These are phyloP conservation scores for Bufo bufo DNA, from an alignment of 2,113 vertebrate genomes.

Conservation along the genomic window DNA sequence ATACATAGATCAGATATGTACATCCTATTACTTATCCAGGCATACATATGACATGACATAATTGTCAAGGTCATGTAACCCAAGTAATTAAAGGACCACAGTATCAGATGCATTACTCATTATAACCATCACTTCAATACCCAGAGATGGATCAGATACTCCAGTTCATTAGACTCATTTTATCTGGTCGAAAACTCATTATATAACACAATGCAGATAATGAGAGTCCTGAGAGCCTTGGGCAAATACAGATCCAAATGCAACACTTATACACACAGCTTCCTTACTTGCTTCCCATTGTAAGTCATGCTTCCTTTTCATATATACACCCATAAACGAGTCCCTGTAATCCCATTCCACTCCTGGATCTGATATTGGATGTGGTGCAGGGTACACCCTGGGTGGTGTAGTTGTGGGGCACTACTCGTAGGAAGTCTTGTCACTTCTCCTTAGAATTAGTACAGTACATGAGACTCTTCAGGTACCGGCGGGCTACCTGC, in stretches of 20 bases:
- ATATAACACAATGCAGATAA: slow-evolving; percentile 3
- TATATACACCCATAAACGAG: no score
- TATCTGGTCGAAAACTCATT: slow-evolving; percentile 1
- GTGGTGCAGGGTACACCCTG: no score
- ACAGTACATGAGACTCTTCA: no score
- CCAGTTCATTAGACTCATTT: neutral
- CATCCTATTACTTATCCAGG: neutral
- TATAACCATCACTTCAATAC: neutral
- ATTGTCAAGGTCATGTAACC: neutral
- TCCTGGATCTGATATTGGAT: no score
- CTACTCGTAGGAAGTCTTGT: no score
- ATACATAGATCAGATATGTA: neutral
- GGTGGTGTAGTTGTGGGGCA: no score
- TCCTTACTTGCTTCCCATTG: neutral
- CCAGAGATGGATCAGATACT: neutral
- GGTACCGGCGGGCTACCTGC: no score
- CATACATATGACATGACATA: neutral
- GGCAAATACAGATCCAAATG: neutral
- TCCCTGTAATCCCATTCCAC: no score
- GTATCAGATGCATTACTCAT: neutral
- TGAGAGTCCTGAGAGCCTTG: neutral
- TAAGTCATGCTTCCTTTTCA: neutral
- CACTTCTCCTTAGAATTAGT: no score
- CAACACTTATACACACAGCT: neutral
- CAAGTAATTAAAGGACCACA: neutral